Evolutionary conservation across 2,113 vertebrate genomes (phyloP).

Genomic region (Rhodinocichla rosea): DNA sequence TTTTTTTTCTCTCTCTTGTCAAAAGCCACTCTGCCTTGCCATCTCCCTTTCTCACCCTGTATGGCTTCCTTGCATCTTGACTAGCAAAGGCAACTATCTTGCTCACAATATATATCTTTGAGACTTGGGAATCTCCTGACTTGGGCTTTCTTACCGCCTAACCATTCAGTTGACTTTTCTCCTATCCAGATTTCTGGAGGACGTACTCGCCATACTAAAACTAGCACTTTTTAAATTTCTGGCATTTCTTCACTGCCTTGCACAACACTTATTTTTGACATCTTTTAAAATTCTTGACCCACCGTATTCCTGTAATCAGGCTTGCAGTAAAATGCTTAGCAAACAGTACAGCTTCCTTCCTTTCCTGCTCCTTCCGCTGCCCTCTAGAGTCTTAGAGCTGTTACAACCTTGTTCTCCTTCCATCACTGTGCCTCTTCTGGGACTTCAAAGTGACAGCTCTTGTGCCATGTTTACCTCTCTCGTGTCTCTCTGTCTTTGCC

Average conservation of each 20-base stretch:
- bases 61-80: background rate
- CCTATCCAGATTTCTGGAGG: background rate
- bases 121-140: background rate
- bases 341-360: slow-evolving; percentile 26
- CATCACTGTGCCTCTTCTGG: background rate
- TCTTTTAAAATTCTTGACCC: background rate
- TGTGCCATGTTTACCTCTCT: background rate
- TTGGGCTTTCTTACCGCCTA: background rate
- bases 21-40: background rate
- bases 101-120: background rate
- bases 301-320: background rate
- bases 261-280: slow-evolving; percentile 17
- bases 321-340: slow-evolving; percentile 15
- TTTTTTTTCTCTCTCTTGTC: background rate
- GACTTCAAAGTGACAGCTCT: background rate
- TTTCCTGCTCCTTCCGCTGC: background rate
- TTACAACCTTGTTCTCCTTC: background rate
- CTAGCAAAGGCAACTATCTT: background rate
- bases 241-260: slow-evolving; percentile 34
- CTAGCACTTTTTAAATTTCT: background rate
- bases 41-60: background rate
- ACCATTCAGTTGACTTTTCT: background rate
- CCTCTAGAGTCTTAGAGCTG: background rate
- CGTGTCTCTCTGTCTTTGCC: background rate
- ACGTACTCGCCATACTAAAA: background rate